Conservation (phyloP, 1,140 invertebrate genomes). For the Catajapyx aquilonaris region DNA sequence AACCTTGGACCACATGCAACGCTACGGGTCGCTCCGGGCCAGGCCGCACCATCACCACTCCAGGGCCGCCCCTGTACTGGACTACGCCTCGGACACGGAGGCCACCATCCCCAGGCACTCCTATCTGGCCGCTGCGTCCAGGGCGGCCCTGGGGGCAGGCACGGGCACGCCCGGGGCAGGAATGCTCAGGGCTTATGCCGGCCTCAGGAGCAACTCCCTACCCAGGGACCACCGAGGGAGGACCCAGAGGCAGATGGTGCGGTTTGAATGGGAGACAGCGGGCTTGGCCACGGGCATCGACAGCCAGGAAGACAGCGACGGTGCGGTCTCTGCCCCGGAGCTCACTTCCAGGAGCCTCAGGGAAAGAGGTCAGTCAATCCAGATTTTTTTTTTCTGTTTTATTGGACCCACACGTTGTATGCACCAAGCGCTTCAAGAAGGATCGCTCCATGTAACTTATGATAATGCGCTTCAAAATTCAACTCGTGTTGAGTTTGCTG, state of each 20-base stretch:
- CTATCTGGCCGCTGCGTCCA: constrained; percentile 20
- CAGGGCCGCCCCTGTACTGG: constrained; percentile 49
- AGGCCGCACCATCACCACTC: constrained; percentile 10
- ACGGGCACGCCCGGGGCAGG: constrained; percentile 16
- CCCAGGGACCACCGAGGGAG: constrained; percentile 43
- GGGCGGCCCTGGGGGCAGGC: constrained; percentile 15
- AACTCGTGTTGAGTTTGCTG: no score
- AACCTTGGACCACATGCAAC: constrained; percentile 9
- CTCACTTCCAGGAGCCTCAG: constrained; percentile 38
- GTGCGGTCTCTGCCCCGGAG: constrained; percentile 59
- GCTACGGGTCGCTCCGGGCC: constrained; percentile 9
- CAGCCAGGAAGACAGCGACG: constrained; percentile 53
- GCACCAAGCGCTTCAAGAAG: constrained; percentile 3
- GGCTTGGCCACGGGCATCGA: constrained; percentile 19
- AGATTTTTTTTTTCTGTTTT: constrained; percentile 9
- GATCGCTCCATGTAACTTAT: neutral
- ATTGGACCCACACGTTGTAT: constrained; percentile 5
- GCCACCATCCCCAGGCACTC: constrained; percentile 52
- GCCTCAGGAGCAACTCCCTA: constrained; percentile 33
- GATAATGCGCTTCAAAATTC: no score
- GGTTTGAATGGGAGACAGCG: constrained; percentile 2
- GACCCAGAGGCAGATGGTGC: constrained; percentile 15
- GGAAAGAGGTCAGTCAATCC: constrained; percentile 30
- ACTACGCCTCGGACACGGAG: constrained; percentile 88
- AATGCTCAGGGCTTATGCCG: constrained; percentile 6